Base-by-base conservation (phyloP, 2,113 vertebrate genomes). In the Tenebrosternarchus preto region DNA sequence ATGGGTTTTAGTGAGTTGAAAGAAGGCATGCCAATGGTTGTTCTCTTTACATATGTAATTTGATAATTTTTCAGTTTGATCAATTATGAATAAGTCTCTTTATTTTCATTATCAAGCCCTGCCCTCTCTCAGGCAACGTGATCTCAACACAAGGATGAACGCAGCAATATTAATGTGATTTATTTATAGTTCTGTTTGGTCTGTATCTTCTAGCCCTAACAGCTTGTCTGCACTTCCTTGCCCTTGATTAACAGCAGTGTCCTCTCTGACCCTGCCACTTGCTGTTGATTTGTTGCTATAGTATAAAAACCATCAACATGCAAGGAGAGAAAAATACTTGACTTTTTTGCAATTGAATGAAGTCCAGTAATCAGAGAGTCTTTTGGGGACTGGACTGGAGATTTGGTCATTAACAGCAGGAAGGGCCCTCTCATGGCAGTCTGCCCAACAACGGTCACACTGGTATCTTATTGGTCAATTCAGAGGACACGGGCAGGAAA, bases 151-250 rank as follows among this genome's bases (percentile, higher is more conserved):
- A 11, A 57, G 3, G 16, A 24, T 69, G 20, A 27, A 25, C 17
- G 39, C 55, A 43, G 33, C 29, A 39, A 12, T 36, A 25, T 46
- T 36, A 20, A 43, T 57, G 0, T 50, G 2, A 57, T 72, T n/a
- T 79, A 79, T 79, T 72, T 72, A 61, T 72, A 72, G 56, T 31
- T 17, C 29, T 76, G 43, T 50, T 50, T 50, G 43, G 43, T 50
- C n/a, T 76, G 5, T 33, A 50, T 50, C 43, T 50, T 12, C 43
- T 50, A 12, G 43, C 43, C 43, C 43, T 15, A 50, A 36, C 56
- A 25, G 22, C 36, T 27, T 31, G 27, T 12, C 22, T 68, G 20
- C 12, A 17, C 46, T 22, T 22, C 22, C 15, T 57, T 22, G 50
- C 22, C 43, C 66, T 66, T 73, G 60, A 66, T 57, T 80, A 59